A percentile compares a stretch with the other conserved stretches of the same genome.
Evolutionary conservation across 2,113 vertebrate genomes (phyloP).

Genomic region (Burhinus oedicnemus): DNA sequence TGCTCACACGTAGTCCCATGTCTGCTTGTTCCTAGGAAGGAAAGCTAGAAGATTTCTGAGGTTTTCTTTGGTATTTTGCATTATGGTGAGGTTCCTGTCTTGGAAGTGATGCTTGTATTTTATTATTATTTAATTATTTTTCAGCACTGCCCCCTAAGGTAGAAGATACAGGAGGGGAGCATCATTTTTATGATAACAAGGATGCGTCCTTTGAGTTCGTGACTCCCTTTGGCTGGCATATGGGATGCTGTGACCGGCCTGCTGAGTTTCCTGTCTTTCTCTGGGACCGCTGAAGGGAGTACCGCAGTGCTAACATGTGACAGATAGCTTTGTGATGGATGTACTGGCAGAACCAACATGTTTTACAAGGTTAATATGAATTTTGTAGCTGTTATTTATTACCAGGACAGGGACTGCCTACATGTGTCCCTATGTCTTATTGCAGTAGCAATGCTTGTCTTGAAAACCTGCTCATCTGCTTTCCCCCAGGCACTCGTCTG

Average conservation of each 20-base stretch:
- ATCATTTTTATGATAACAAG: not conserved
- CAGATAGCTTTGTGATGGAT: not conserved
- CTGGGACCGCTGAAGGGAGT: not conserved
- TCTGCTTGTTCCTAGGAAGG: not conserved
- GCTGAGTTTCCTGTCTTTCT: not conserved
- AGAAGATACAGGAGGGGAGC: not conserved
- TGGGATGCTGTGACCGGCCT: fast-evolving
- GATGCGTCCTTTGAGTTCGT: not conserved
- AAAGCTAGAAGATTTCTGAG: not conserved
- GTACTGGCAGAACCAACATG: not conserved
- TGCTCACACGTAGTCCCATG: not conserved
- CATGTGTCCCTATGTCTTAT: not conserved
- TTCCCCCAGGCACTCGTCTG: not conserved
- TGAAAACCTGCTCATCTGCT: constrained; percentile 34
- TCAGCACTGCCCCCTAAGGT: not conserved
- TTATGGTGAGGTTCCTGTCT: not conserved
- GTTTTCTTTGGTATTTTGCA: not conserved
- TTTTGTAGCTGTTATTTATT: constrained; percentile 27
- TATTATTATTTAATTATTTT: no score
- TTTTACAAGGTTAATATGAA: not conserved
- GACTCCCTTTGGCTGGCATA: not conserved
- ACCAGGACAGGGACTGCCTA: not conserved
- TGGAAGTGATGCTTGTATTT: not conserved
- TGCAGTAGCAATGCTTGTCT: not conserved
- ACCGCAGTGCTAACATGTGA: not conserved